Conservation (phyloP, 2,888 invertebrate species). For the Kuschelorhynchus macadamiae region DNA sequence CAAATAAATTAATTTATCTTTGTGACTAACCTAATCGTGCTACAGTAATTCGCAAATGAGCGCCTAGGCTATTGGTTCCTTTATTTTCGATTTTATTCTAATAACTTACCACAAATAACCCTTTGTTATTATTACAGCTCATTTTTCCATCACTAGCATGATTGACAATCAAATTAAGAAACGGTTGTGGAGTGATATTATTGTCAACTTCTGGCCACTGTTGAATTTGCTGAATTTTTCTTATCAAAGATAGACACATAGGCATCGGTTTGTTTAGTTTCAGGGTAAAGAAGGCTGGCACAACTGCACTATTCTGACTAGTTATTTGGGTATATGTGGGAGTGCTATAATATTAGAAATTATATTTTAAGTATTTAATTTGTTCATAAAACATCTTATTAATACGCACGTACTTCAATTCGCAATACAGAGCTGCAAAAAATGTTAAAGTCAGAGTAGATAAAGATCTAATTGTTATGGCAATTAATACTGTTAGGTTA, state of each 20-base stretch:
- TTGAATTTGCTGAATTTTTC: slow-evolving; percentile 75
- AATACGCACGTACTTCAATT: no score
- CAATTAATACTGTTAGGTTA: no score
- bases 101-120: slow-evolving; percentile 79
- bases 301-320: slow-evolving; percentile 87
- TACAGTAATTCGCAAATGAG: no score
- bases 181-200: slow-evolving; percentile 68
- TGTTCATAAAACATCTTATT: not conserved
- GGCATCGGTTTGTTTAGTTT: slow-evolving; percentile 87
- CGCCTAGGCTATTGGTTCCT: no score
- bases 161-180: slow-evolving; percentile 85
- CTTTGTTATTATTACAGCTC: slow-evolving; percentile 80
- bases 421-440: no score
- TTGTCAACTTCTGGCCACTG: slow-evolving; percentile 73
- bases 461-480: no score
- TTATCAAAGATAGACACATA: slow-evolving; percentile 82
- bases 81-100: no score
- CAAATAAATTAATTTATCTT: no score
- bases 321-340: slow-evolving; percentile 87
- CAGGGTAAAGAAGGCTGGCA: slow-evolving; percentile 92
- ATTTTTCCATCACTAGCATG: slow-evolving; percentile 83
- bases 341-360: slow-evolving; percentile 71
- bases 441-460: no score
- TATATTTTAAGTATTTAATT: not conserved
- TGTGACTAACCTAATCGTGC: no score